Percentiles rank a stretch among this genome's conserved stretches.
Conservation (phyloP, 2,113 vertebrate genomes). For the Elephantulus edwardii region DNA sequence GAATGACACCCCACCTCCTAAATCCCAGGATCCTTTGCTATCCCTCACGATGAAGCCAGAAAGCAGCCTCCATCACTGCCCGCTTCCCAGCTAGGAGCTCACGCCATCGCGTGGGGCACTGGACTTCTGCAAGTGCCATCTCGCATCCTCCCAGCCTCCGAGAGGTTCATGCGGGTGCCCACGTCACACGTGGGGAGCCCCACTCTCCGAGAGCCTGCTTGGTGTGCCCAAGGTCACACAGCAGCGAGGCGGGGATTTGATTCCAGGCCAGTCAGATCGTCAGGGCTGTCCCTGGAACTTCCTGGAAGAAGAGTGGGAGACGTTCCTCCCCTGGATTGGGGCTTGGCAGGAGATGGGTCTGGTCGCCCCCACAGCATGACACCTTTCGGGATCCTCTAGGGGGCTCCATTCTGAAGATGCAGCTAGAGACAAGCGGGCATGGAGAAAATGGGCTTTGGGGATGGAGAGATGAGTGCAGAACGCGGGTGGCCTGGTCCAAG, state of each 20-base stretch:
- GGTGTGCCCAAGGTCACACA: slow-evolving; percentile 58
- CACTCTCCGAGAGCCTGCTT: neutral
- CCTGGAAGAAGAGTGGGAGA: slow-evolving; percentile 27
- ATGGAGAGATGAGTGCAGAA: neutral
- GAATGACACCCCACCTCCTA: neutral
- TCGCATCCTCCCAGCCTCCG: neutral
- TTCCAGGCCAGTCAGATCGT: neutral
- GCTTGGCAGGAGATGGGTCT: slow-evolving; percentile 51
- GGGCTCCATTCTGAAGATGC: slow-evolving; percentile 41
- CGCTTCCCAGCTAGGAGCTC: neutral
- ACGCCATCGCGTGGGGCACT: neutral
- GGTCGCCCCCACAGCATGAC: slow-evolving; percentile 22
- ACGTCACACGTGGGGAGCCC: neutral
- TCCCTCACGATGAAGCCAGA: neutral
- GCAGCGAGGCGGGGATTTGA: slow-evolving; percentile 6
- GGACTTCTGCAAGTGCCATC: neutral
- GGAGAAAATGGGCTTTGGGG: neutral
- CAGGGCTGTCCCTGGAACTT: neutral
- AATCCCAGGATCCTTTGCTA: neutral
- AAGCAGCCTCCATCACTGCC: neutral
- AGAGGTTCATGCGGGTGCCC: neutral
- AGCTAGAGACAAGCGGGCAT: neutral
- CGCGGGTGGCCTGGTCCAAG: neutral
- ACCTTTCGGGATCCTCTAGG: slow-evolving; percentile 29
- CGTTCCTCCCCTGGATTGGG: slow-evolving; percentile 15